Percentiles rank a stretch among this genome's conserved stretches.
These are phyloP conservation scores for Aleadryas rufinucha DNA, from an alignment of 2,113 vertebrate species.

Conservation along the genomic window DNA sequence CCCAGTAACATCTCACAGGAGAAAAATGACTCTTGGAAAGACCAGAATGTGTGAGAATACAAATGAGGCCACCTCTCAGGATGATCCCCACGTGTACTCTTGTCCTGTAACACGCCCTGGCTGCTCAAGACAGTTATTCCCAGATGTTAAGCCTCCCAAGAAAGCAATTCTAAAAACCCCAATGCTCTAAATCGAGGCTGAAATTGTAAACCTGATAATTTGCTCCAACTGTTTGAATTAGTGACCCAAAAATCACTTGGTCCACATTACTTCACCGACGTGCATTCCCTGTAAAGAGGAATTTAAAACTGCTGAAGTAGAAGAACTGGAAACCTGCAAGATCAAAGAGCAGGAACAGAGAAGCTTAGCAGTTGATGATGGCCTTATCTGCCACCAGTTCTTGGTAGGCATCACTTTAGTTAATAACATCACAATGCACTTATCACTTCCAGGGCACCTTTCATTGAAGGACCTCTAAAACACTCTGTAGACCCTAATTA, in stretches of 20 bases:
- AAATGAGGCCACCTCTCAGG: neutral
- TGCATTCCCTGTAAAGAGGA: neutral
- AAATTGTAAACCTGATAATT: neutral
- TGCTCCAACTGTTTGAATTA: neutral
- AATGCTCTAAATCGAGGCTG: neutral
- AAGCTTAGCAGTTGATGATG: neutral
- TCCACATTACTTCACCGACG: neutral
- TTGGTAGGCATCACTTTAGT: neutral
- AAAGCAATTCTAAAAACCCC: neutral
- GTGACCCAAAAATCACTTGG: neutral
- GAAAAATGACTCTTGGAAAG: neutral
- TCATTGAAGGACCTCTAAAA: neutral
- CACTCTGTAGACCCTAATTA: neutral
- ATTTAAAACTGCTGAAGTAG: neutral
- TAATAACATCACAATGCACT: neutral
- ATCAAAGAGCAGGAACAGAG: neutral
- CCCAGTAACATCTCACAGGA: neutral
- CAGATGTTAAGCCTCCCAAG: neutral
- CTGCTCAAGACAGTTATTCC: neutral
- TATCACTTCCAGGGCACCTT: neutral
- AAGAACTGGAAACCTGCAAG: neutral
- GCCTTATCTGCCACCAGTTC: neutral
- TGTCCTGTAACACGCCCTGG: neutral
- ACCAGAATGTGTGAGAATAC: accelerated
- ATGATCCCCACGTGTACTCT: neutral